Percentiles rank a stretch among this genome's conserved stretches.
Conservation (phyloP, 2,888 invertebrate species). For the Chaitophorus viminalis region DNA sequence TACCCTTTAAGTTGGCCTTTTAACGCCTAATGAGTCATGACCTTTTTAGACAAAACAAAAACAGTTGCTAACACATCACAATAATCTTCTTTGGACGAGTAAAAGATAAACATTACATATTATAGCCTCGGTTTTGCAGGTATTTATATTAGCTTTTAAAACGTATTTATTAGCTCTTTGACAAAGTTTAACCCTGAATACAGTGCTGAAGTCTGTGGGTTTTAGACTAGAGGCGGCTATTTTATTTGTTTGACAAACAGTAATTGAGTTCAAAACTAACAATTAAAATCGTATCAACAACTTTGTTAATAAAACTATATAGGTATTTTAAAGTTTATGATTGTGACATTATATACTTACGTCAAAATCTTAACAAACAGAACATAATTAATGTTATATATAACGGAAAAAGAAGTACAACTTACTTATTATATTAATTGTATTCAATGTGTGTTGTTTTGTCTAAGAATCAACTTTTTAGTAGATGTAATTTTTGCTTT, state of each 20-base stretch:
- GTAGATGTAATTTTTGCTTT: too few relatives aligned
- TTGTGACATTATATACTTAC: background rate
- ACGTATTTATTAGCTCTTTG: conserved; percentile 8
- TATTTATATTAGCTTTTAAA: conserved; percentile 9
- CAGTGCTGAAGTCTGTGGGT: background rate
- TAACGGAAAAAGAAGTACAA: too few relatives aligned
- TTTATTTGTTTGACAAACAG: conserved; percentile 44
- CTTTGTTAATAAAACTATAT: conserved; percentile 30
- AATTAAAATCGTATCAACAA: conserved; percentile 34
- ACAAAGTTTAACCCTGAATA: conserved; percentile 5
- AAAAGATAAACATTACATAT: background rate
- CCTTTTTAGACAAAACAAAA: conserved; percentile 17
- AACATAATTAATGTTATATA: too few relatives aligned
- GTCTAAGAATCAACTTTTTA: too few relatives aligned
- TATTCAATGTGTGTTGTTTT: too few relatives aligned
- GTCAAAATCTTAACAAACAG: background rate
- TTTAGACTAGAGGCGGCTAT: background rate
- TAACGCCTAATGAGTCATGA: conserved; percentile 38
- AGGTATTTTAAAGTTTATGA: background rate
- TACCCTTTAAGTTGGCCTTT: conserved; percentile 56
- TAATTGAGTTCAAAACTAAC: conserved; percentile 27
- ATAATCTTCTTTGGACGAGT: background rate
- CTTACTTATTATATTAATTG: too few relatives aligned
- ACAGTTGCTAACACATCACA: conserved; percentile 21
- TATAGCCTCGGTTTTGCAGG: background rate